Conservation (phyloP, 2,888 invertebrate species). For the Malthinus seriepunctatus region DNA sequence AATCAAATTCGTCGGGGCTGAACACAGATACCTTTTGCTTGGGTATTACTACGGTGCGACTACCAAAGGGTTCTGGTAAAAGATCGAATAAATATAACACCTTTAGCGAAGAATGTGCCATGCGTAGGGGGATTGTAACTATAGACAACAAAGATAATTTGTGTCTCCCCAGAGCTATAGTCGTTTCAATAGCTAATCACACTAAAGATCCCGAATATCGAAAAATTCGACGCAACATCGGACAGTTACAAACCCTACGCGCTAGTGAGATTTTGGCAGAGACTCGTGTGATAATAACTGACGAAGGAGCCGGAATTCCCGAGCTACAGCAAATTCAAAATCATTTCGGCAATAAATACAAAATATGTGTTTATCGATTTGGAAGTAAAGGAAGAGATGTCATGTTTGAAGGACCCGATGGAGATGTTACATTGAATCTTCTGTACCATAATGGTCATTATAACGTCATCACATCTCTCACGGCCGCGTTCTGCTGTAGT, state of each 20-base stretch:
- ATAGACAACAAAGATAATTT: slow-evolving; percentile 32
- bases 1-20: slow-evolving; percentile 17
- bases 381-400: slow-evolving; percentile 18
- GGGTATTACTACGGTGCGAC: no score
- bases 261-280: neutral
- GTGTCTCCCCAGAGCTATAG: slow-evolving; percentile 28
- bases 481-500: no score
- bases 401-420: slow-evolving; percentile 22
- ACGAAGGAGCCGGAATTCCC: slow-evolving; percentile 11
- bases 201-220: slow-evolving; percentile 8
- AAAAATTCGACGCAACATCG: slow-evolving; percentile 12
- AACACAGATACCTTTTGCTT: no score
- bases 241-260: neutral
- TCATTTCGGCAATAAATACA: slow-evolving; percentile 8
- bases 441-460: no score
- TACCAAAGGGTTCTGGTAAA: no score
- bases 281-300: slow-evolving; percentile 2
- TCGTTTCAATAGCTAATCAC: slow-evolving; percentile 19
- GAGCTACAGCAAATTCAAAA: slow-evolving; percentile 17
- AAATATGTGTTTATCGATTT: slow-evolving; percentile 27
- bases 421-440: no score
- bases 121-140: slow-evolving; percentile 13
- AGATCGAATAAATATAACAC: no score
- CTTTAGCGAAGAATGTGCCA: no score
- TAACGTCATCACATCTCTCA: no score